A percentile compares a stretch with the other conserved stretches of the same genome.
Evolutionary conservation across 2,888 invertebrate genomes (phyloP).

Genomic region (Orchestes rusci): DNA sequence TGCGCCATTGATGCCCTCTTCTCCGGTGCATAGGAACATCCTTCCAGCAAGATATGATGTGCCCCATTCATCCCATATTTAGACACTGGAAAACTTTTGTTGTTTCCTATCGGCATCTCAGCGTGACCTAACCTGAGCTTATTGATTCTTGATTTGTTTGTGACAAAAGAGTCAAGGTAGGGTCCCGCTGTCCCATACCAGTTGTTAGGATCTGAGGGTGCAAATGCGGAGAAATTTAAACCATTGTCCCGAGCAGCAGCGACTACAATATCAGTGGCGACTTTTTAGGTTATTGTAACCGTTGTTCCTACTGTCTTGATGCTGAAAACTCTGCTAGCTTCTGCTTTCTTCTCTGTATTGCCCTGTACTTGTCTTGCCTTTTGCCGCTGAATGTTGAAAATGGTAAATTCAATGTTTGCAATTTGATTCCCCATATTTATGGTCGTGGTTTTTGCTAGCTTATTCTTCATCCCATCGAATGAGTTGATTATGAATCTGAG

Average conservation of each 20-base stretch:
- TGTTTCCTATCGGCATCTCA: conserved; percentile 5
- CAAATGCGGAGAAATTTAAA: not conserved
- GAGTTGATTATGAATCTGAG: too few species aligned
- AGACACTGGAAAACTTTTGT: not conserved
- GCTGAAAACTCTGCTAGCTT: not conserved
- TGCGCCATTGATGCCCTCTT: conserved; percentile 28
- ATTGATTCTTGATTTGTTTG: not conserved
- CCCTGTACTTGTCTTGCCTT: not conserved
- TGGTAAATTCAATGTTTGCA: too few species aligned
- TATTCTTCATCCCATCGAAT: too few species aligned
- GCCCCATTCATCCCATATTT: conserved; percentile 23
- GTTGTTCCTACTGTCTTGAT: not conserved
- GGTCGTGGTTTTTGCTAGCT: too few species aligned
- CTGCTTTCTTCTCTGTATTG: conserved; percentile 1
- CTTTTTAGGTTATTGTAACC: not conserved
- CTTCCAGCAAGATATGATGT: conserved; percentile 26
- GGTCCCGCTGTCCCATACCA: conserved; percentile 11
- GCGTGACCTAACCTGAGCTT: conserved; percentile 6
- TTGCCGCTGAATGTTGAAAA: too few species aligned
- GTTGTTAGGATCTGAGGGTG: not conserved
- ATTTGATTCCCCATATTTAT: too few species aligned
- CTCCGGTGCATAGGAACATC: conserved; percentile 25
- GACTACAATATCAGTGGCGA: not conserved
- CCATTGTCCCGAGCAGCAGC: not conserved
- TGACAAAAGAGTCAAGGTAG: conserved; percentile 4